A percentile compares a stretch with the other conserved stretches of the same genome.
These are phyloP conservation scores for Coregonus ussuriensis DNA, from an alignment of 2,797 vertebrate genomes.

Conservation along the genomic window DNA sequence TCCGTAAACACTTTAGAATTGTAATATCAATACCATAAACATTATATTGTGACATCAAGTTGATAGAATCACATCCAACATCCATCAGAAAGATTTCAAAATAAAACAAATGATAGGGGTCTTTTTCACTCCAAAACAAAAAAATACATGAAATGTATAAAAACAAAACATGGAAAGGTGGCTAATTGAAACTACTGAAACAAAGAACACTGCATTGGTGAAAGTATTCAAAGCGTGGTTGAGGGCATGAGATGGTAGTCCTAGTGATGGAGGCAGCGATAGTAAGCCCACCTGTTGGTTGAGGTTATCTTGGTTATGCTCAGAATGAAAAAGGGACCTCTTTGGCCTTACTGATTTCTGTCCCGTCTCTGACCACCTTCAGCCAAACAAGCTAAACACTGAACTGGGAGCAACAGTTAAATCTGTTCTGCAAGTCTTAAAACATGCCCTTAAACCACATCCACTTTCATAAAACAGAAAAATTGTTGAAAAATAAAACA, in stretches of 20 bases:
- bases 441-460: slow-evolving; percentile 77
- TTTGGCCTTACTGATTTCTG: neutral
- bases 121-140: slow-evolving; percentile 42
- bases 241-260: slow-evolving; percentile 6
- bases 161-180: slow-evolving; percentile 71
- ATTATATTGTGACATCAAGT: neutral
- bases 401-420: slow-evolving; percentile 28
- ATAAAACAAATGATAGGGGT: slow-evolving; percentile 48
- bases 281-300: neutral
- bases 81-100: slow-evolving; percentile 39
- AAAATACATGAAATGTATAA: slow-evolving; percentile 63
- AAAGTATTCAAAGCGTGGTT: slow-evolving; percentile 38
- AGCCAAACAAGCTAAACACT: neutral
- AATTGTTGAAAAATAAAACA: slow-evolving; percentile 62
- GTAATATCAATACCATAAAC: neutral
- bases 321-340: too few species aligned
- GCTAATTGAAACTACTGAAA: slow-evolving; percentile 50
- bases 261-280: neutral
- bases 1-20: slow-evolving; percentile 4
- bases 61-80: slow-evolving; percentile 40
- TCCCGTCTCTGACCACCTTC: neutral
- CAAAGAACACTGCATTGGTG: slow-evolving; percentile 40
- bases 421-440: slow-evolving; percentile 21
- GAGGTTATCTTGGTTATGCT: neutral
- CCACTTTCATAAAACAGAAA: slow-evolving; percentile 48